Conservation (phyloP, 2,888 invertebrate species). For the Yponomeuta malinellus region DNA sequence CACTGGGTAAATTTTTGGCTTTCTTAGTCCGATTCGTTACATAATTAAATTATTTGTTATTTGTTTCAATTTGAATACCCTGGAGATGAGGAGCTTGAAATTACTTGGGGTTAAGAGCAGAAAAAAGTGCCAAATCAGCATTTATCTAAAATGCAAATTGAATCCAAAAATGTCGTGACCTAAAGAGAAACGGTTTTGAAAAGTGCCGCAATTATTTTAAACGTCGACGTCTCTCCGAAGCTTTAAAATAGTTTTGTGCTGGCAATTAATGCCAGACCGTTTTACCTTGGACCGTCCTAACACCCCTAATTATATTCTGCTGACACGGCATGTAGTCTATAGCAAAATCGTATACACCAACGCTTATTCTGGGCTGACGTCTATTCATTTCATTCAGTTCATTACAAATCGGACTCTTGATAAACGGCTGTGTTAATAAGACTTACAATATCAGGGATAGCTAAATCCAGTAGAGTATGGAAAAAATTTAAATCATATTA, state of each 20-base stretch:
- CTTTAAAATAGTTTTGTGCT: background rate
- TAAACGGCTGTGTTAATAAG: conserved; percentile 11
- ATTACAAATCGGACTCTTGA: conserved; percentile 7
- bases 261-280: background rate
- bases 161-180: background rate
- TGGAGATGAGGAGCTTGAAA: background rate
- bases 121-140: background rate
- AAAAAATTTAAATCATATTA: conserved; percentile 11
- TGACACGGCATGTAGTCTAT: background rate
- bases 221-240: background rate
- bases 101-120: background rate
- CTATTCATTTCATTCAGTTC: background rate
- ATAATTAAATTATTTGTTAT: background rate
- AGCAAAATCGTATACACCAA: background rate
- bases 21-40: background rate
- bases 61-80: background rate
- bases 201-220: background rate
- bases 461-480: conserved; percentile 9
- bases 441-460: conserved; percentile 4
- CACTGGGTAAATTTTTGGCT: background rate
- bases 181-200: background rate
- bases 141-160: background rate
- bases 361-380: background rate
- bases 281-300: background rate
- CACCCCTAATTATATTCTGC: background rate